These are phyloP conservation scores for Tipula vernalis DNA, from an alignment of 2,888 invertebrate genomes.

Conservation along the genomic window DNA sequence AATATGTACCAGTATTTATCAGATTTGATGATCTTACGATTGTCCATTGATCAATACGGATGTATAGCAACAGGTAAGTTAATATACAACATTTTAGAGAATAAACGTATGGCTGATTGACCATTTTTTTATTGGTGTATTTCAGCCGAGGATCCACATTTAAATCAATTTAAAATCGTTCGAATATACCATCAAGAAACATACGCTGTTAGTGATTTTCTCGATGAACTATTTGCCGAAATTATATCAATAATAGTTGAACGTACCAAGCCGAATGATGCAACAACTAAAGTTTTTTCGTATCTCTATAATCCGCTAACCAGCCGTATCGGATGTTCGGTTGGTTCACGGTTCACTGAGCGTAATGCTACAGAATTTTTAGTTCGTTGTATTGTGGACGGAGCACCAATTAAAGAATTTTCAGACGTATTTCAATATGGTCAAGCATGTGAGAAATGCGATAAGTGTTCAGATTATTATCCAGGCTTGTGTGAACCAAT, in stretches of 20 bases:
- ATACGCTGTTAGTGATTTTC: not conserved
- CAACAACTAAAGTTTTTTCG: not conserved
- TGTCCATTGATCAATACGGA: not conserved
- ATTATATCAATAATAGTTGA: not conserved
- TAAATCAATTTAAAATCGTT: not conserved
- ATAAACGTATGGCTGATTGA: not conserved
- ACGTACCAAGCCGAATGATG: not conserved
- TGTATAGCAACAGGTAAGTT: not conserved
- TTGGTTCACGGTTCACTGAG: not conserved
- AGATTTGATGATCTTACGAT: not conserved
- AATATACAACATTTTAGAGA: not conserved
- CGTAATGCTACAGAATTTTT: not conserved
- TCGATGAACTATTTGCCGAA: not conserved
- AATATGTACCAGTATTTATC: not conserved
- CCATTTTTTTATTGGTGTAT: not conserved
- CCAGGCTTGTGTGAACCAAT: not conserved
- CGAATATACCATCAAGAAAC: not conserved
- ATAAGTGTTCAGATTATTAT: not conserved
- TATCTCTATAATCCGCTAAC: not conserved
- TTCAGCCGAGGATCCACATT: not conserved
- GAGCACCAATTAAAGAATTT: not conserved
- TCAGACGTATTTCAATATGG: not conserved
- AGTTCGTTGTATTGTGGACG: not conserved
- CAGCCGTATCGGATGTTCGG: not conserved
- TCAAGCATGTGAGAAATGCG: not conserved